These are phyloP conservation scores for Chloropsis hardwickii DNA, from an alignment of 2,113 vertebrate species.

Conservation along the genomic window DNA sequence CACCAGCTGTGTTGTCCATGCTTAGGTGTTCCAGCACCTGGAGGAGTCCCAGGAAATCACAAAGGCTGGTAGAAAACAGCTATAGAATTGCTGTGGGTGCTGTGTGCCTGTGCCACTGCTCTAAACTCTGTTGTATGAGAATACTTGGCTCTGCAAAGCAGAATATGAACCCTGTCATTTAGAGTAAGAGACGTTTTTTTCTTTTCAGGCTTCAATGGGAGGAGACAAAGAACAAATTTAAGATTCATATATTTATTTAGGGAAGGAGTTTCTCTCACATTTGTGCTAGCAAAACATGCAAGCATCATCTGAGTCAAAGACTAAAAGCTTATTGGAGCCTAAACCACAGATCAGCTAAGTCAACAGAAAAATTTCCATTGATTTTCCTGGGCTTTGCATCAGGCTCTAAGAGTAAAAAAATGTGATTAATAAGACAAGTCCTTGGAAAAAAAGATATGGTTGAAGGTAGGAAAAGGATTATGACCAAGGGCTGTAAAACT, in stretches of 20 bases:
- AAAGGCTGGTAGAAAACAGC: not conserved
- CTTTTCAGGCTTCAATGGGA: not conserved
- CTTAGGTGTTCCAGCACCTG: not conserved
- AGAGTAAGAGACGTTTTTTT: not conserved
- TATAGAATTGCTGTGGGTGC: not conserved
- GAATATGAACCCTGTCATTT: not conserved
- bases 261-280: not conserved
- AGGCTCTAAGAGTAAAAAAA: not conserved
- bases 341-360: not conserved
- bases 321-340: not conserved
- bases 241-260: not conserved
- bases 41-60: not conserved
- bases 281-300: not conserved
- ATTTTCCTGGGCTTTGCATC: not conserved
- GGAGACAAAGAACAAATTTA: not conserved
- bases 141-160: not conserved
- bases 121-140: not conserved
- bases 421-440: conserved; percentile 4
- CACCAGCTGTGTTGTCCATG: not conserved
- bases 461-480: conserved; percentile 23
- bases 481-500: conserved; percentile 43
- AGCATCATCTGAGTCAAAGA: not conserved
- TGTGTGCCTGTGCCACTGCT: not conserved
- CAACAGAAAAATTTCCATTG: not conserved
- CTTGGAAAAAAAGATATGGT: not conserved